Base-by-base conservation (phyloP, 2,113 vertebrate species). In the Sakesphorus luctuosus region DNA sequence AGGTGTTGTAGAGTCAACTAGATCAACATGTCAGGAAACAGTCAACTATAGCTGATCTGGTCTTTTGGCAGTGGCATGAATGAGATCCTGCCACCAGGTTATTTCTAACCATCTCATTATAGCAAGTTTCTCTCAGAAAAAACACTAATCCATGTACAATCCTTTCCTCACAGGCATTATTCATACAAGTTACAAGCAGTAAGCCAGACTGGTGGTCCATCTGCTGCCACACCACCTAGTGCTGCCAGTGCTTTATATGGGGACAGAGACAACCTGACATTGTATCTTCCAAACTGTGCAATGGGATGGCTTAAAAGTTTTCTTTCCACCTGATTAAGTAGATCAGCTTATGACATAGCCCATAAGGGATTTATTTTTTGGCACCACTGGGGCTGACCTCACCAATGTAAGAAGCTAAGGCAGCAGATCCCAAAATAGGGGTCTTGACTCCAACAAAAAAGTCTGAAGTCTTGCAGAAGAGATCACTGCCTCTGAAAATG, bases 371-470 rank as follows among this genome's bases (percentile, higher is more conserved):
- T 95, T 84, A 87, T 29, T 81, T 91, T 72, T 33, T 49, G 56
- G 52, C 18, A 44, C 56, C 55, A 62, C 44, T 77, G 24, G 35
- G 18, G 47, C 84, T 78, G 73, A 92, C 52, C 73, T 52, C 47
- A 75, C 43, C 44, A 67, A 44, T 17, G 46, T 47, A 96, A 94
- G 91, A 58, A 83, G 85, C 28, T 88, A 92, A 79, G 49, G 71
- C 62, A 85, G 75, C 49, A 87, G 83, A 92, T 74, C 73, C 52
- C 86, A 89, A 90, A 95, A 94, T 90, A 86, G 86, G 33, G 89
- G 89, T 94, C 95, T 86, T 89, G 89, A 78, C 89, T 81, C 59
- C 52, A 75, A 75, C 43, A 65, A 71, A 79, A 19, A 55, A 44
- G 11, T 47, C 40, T 19, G 76, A 83, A 88, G 92, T 86, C 92